Conservation (phyloP, 2,888 invertebrate genomes). For the Catocala nupta region DNA sequence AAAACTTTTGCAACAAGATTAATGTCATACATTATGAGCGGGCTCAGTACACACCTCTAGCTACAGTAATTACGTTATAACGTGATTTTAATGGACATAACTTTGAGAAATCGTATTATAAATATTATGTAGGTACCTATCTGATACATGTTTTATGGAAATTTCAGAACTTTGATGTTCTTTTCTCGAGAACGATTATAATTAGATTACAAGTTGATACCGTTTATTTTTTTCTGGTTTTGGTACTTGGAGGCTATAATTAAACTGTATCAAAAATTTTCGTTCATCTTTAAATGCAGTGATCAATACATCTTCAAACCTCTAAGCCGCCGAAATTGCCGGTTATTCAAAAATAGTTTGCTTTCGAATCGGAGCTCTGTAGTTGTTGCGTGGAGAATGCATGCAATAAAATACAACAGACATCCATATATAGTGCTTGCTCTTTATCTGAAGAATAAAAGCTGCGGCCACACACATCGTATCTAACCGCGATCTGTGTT, state of each 20-base stretch:
- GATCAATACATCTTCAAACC: background rate
- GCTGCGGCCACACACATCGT: conserved; percentile 64
- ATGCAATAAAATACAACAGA: conserved; percentile 10
- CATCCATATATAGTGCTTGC: conserved; percentile 23
- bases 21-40: conserved; percentile 42
- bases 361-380: background rate
- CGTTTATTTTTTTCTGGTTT: conserved; percentile 5
- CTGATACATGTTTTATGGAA: conserved; percentile 25
- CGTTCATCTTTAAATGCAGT: background rate
- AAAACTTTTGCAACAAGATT: conserved; percentile 54
- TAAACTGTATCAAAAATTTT: background rate
- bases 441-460: conserved; percentile 49
- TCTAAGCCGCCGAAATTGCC: background rate
- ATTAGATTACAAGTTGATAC: conserved; percentile 33
- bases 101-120: conserved; percentile 34
- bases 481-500: conserved; percentile 47
- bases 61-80: conserved; percentile 49
- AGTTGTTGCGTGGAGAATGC: background rate
- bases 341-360: background rate
- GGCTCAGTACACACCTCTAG: conserved; percentile 33
- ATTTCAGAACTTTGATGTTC: conserved; percentile 13
- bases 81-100: conserved; percentile 51
- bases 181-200: conserved; percentile 38
- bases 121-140: conserved; percentile 21
- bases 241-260: background rate